Evolutionary conservation across 2,888 invertebrate genomes (phyloP).

Genomic region (Tetheella fluctuosa): DNA sequence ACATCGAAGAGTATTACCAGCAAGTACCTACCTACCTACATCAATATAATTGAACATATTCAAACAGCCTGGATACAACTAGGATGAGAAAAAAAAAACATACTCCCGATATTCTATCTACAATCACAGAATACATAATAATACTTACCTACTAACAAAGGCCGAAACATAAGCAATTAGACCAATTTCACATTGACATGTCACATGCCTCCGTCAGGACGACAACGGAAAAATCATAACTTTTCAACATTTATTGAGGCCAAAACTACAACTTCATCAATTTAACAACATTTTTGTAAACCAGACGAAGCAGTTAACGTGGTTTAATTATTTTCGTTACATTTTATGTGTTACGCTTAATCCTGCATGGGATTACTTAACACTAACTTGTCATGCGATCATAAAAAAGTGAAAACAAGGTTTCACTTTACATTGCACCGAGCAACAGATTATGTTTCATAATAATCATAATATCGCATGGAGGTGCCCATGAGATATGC

Average conservation of each 20-base stretch:
- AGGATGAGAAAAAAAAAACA: neutral
- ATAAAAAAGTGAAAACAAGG: conserved; percentile 74
- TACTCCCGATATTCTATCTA: neutral
- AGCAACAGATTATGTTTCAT: conserved; percentile 32
- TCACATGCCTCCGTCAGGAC: conserved; percentile 4
- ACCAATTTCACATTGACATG: conserved; percentile 1
- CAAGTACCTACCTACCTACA: too few species aligned
- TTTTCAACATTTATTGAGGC: neutral
- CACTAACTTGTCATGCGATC: conserved; percentile 68
- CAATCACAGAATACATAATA: conserved; percentile 5
- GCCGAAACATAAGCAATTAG: neutral
- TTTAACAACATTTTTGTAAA: neutral
- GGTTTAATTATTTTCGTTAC: conserved; percentile 28
- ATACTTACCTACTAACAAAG: neutral
- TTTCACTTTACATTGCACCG: conserved; percentile 51
- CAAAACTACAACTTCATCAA: neutral
- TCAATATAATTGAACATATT: too few species aligned
- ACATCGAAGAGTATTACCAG: neutral
- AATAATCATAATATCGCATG: conserved; percentile 20
- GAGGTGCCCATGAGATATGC: conserved; percentile 16
- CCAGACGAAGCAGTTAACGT: conserved; percentile 7
- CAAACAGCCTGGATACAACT: too few species aligned
- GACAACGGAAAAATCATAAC: neutral
- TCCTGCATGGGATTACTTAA: conserved; percentile 56
- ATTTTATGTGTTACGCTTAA: conserved; percentile 52